Evolutionary conservation across 2,113 vertebrate species (phyloP), one percentile per base, ranked within the genome.

Genomic region (Syrrhaptes paradoxus): DNA sequence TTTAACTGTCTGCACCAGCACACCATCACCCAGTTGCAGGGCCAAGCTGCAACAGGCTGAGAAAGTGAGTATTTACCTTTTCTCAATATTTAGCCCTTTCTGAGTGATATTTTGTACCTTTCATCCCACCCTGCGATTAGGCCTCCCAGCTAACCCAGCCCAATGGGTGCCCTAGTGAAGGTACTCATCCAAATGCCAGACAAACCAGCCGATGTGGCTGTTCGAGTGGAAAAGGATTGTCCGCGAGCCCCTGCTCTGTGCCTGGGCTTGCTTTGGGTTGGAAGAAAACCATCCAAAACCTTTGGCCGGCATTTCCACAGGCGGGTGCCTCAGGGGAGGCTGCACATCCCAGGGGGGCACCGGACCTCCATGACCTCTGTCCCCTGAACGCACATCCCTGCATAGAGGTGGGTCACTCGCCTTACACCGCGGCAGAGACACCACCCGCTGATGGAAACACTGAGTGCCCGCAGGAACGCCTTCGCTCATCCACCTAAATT

Each of bases 131-230:
- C 26, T 20, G 15, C 2, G 3, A 55, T 46, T 31, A 28, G 46
- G 21, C 29, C 38, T 71, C 62, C 12, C 36, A 51, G 31, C 59
- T 78, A 46, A 36, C 31, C 17, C 28, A 90, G 74, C 6, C 66
- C 55, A 46, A 1, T 18, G 46, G 46, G n/a, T 4, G 6, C n/a
- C 10, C 4, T 36, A n/a, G 48, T 31, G 49, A 85, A 79, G 45
- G 2, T 10, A 36, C 13, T 70, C 46, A 52, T 46, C 19, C 89
- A 31, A 70, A 46, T 0, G 1, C 29, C 76, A 55, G 55, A 36
- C 7, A 18, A 52, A 77, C 17, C 45, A 85, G 63, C 8, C 4
- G 5, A 24, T 7, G 31, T 0, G 0, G 3, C 31, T 2, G 0
- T 49, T 79, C 0, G 2, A 63, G 74, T 6, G 1, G 65, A 73